phyloP scores from a whole-genome alignment of 2,888 invertebrate genomes.

The Cataglyphis altisquamis region DNA sequence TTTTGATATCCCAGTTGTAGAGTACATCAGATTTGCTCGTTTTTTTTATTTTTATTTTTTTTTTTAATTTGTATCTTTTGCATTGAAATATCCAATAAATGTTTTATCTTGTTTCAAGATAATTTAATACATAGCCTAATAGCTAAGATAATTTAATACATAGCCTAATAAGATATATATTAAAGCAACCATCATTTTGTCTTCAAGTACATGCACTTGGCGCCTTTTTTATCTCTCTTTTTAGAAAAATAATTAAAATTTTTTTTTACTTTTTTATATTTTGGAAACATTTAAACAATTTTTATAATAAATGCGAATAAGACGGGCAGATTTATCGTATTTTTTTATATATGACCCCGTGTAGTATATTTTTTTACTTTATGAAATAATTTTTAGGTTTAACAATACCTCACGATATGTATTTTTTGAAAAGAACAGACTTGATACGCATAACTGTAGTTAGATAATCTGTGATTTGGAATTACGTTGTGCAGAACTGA shows the following conservation, averaged over 20 bases:
- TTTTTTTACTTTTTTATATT: not conserved
- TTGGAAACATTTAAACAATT: not conserved
- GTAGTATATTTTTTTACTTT: not conserved
- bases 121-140: not conserved
- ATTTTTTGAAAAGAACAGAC: conserved; percentile 20
- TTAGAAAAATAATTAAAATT: not conserved
- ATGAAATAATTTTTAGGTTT: conserved; percentile 14
- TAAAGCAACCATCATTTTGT: not conserved
- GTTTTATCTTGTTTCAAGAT: not conserved
- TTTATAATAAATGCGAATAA: not conserved
- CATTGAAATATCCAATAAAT: not conserved
- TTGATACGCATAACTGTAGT: conserved; percentile 3
- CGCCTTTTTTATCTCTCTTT: not conserved
- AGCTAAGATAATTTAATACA: too few species aligned
- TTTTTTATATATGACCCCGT: conserved; percentile 2
- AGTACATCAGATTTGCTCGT: conserved; percentile 16
- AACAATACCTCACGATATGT: not conserved
- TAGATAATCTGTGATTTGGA: conserved; percentile 38
- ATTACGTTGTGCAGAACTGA: conserved; percentile 34
- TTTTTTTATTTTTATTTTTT: conserved; percentile 7
- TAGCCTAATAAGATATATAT: conserved; percentile 6
- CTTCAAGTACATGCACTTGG: not conserved
- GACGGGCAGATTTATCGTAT: not conserved
- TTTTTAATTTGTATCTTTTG: not conserved
- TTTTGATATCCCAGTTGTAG: conserved; percentile 46